phyloP scores from a whole-genome alignment of 2,888 invertebrate genomes.

The Andrena bicolor region DNA sequence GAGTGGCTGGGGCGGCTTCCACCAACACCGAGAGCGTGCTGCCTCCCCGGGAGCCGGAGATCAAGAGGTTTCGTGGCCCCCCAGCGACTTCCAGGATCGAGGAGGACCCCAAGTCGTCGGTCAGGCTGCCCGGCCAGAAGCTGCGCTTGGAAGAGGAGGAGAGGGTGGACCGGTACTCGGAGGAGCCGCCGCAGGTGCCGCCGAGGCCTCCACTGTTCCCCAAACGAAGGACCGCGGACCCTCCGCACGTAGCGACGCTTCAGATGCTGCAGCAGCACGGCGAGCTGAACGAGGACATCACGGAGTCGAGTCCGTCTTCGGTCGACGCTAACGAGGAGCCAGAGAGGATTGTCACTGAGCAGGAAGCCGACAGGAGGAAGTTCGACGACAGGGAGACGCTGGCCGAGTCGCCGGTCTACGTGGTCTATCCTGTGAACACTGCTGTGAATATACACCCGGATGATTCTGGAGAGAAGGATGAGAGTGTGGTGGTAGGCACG shows the following conservation, averaged over 20 bases:
- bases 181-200: constrained; percentile 82
- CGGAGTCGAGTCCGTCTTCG: constrained; percentile 31
- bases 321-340: constrained; percentile 28
- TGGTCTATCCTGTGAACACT: constrained; percentile 88
- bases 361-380: constrained; percentile 79
- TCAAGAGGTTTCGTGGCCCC: constrained; percentile 73
- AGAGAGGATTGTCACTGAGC: constrained; percentile 52
- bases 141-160: constrained; percentile 79
- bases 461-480: constrained; percentile 84
- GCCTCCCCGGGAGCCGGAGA: constrained; percentile 60
- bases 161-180: constrained; percentile 78
- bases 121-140: constrained; percentile 48
- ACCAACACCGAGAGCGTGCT: constrained; percentile 60
- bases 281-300: constrained; percentile 71
- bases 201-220: constrained; percentile 84
- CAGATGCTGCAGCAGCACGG: constrained; percentile 89
- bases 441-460: constrained; percentile 86
- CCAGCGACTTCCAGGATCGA: constrained; percentile 48
- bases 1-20: constrained; percentile 48
- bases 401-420: constrained; percentile 84
- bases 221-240: constrained; percentile 84
- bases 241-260: constrained; percentile 88
- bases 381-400: constrained; percentile 74
- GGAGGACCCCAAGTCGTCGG: constrained; percentile 52
- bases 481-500: constrained; percentile 87